Evolutionary conservation across 2,797 vertebrate genomes (phyloP), one percentile per base, ranked within the genome.

Genomic region (Nothura maculosa): DNA sequence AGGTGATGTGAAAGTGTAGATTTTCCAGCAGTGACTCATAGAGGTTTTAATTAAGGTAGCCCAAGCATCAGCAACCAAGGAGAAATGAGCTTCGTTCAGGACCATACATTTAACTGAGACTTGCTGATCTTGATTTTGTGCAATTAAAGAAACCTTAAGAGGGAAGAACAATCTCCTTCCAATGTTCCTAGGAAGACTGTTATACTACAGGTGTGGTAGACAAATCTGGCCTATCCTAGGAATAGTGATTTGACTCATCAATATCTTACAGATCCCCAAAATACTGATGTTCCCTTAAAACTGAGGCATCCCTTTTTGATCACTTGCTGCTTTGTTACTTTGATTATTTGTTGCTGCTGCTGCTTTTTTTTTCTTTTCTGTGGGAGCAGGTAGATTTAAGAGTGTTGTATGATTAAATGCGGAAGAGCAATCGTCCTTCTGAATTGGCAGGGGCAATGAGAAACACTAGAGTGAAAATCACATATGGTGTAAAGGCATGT

Each of bases 381-480:
- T 42, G 50, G 76, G 5, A 87, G 16, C 57, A 48, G 42, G 72
- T 88, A 72, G 48, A 68, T 88, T 14, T 18, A 91, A 90, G 74
- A 84, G 30, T 52, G 13, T 84, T 85, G 30, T 24, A 43, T 58
- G 48, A 38, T 68, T 32, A 38, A 43, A 18, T 17, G 50, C 27
- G 69, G 69, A 81, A 45, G 47, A 58, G 52, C 45, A 69, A 1
- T 70, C n/a, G 32, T 81, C 10, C 28, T 76, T 36, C 66, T 81
- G 73, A 87, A 72, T 8, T 28, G 62, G 22, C 20, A 20, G 30
- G 27, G n/a, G 55, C 45, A 83, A 30, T 10, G 25, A 30, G 16
- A 78, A 83, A 86, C 67, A 85, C 74, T 69, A 55, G 36, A 18
- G 8, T 83, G 69, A 61, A 87, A 91, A 64, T 57, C 60, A 52